Percentiles rank a stretch among this genome's conserved stretches.
Evolutionary conservation across 2,888 invertebrate genomes (phyloP).

Genomic region (Himalopsyche japonica): DNA sequence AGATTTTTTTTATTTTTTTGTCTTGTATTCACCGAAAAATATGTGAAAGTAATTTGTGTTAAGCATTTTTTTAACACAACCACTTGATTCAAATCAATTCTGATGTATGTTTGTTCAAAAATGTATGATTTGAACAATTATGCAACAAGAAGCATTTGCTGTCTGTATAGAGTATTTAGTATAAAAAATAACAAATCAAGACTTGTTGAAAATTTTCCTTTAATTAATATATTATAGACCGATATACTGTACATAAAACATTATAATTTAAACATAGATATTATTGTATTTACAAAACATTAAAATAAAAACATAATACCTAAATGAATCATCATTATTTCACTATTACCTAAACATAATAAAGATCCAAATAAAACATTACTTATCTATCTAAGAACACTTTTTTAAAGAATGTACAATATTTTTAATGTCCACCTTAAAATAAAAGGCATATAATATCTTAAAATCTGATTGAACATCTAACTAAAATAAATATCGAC

Average conservation of each 20-base stretch:
- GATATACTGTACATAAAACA: conserved; percentile 32
- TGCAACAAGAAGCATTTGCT: too few relatives aligned
- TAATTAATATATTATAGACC: conserved; percentile 33
- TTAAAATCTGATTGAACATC: neutral
- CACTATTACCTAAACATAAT: neutral
- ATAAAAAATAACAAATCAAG: neutral
- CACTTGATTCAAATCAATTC: too few relatives aligned
- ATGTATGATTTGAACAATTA: too few relatives aligned
- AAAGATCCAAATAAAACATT: neutral
- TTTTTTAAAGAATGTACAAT: neutral
- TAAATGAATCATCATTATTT: neutral
- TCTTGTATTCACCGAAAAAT: too few relatives aligned
- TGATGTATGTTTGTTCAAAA: too few relatives aligned
- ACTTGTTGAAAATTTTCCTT: conserved; percentile 34
- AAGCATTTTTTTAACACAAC: too few relatives aligned
- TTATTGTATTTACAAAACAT: conserved; percentile 4
- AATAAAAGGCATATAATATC: neutral
- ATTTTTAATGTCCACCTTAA: neutral
- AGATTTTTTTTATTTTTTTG: too few relatives aligned
- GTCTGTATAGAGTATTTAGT: too few relatives aligned
- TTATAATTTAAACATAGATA: neutral
- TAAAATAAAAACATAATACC: neutral
- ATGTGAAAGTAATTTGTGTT: too few relatives aligned
- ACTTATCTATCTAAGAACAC: neutral
- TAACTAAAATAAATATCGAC: neutral